phyloP scores from a whole-genome alignment of 2,888 invertebrate species.

The Pantelozetes paolii region DNA sequence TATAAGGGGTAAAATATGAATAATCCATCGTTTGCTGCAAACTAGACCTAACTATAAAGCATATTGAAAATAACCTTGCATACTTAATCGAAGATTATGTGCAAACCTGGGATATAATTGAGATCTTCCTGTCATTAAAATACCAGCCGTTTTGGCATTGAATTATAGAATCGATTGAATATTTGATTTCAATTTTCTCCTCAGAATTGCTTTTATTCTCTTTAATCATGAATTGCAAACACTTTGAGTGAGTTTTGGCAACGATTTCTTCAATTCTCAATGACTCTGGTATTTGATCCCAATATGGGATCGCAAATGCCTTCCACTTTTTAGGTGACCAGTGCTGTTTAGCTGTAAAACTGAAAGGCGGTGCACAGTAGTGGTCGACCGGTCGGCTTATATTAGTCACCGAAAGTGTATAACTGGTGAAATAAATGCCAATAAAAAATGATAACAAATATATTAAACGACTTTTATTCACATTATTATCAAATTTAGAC shows the following conservation, averaged over 20 bases:
- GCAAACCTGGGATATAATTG: slow-evolving; percentile 14
- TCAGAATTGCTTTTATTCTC: neutral
- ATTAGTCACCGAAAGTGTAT: neutral
- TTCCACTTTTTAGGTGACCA: slow-evolving; percentile 17
- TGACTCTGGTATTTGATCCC: slow-evolving; percentile 25
- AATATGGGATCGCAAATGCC: neutral
- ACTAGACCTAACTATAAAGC: neutral
- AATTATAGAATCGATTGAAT: neutral
- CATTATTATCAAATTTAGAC: neutral
- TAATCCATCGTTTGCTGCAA: slow-evolving; percentile 8
- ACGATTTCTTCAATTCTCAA: neutral
- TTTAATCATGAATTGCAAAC: neutral
- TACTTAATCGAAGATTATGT: no score
- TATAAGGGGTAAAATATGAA: neutral
- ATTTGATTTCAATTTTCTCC: neutral
- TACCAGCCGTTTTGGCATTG: neutral
- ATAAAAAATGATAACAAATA: slow-evolving; percentile 23
- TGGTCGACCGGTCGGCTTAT: neutral
- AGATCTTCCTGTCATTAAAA: neutral
- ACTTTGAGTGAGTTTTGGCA: neutral
- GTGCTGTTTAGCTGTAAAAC: neutral
- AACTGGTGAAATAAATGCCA: slow-evolving; percentile 2
- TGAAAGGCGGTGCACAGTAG: neutral
- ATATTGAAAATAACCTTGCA: no score
- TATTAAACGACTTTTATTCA: neutral